These are phyloP conservation scores for Bellardia pandia DNA, from an alignment of 2,888 invertebrate genomes.

Conservation along the genomic window DNA sequence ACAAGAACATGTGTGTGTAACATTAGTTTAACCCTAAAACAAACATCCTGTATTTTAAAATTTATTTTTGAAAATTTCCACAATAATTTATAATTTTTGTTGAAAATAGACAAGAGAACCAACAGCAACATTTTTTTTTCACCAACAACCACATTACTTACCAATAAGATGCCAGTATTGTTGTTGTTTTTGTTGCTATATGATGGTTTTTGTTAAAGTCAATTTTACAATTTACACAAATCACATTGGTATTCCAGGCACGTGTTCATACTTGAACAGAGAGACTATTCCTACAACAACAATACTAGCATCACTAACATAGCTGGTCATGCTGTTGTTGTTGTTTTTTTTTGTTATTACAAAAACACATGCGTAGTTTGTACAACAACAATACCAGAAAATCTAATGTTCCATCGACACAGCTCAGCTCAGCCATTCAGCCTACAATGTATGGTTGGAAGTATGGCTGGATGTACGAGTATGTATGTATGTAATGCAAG, in stretches of 20 bases:
- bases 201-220: conserved; percentile 17
- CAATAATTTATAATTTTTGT: conserved; percentile 50
- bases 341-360: conserved; percentile 22
- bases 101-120: conserved; percentile 42
- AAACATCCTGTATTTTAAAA: conserved; percentile 51
- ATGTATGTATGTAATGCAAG: no score
- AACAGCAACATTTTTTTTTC: conserved; percentile 28
- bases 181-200: conserved; percentile 45
- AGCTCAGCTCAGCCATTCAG: neutral
- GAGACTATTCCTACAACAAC: conserved; percentile 47
- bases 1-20: conserved; percentile 22
- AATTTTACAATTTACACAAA: conserved; percentile 50
- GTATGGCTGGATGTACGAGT: neutral
- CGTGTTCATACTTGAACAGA: conserved; percentile 65
- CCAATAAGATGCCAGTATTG: neutral
- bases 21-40: conserved; percentile 1
- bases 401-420: conserved; percentile 40
- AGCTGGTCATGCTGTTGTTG: neutral
- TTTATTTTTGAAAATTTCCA: conserved; percentile 25
- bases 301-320: neutral
- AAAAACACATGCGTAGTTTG: conserved; percentile 31
- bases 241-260: conserved; percentile 65
- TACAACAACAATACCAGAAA: conserved; percentile 10
- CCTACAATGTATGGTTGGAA: neutral
- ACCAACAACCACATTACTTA: conserved; percentile 30